Evolutionary conservation across 1,140 invertebrate species (phyloP), one percentile per base, ranked within the genome.

Genomic region (Gonioctena quinquepunctata): DNA sequence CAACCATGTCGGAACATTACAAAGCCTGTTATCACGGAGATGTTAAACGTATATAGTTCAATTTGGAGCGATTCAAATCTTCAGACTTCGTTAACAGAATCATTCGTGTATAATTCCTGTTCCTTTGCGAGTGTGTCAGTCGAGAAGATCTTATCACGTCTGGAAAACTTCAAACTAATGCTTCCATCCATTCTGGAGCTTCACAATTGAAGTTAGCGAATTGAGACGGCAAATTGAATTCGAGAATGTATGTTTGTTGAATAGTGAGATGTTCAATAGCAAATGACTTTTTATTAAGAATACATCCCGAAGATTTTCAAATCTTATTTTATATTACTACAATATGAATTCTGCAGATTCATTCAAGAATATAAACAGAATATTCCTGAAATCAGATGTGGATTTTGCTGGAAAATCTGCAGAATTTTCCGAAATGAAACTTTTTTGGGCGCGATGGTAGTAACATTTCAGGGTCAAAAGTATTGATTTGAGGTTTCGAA

Each of bases 111-210:
- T 28, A 59, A 59, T 59, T 59, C 56, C 56, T 59, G 56, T 23
- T 59, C 22, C 56, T 59, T 59, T 59, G 23, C 25, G 26, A 59
- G 23, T 59, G 25, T 59, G 56, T 59, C 56, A 26, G 21, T 23
- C 52, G 22, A 5, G 4, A 3, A 56, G 23, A 26, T 59, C 23
- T 59, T 59, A 59, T 59, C 56, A 25, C 26, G 11, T 59, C 56
- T 59, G 23, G 56, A 11, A 59, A 59, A 59, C 56, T 59, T 59
- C 56, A 25, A n/a, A 59, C 25, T 59, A 59, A 59, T 59, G 56
- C 56, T 23, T 22, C 56, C 23, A 16, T 59, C 56, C 26, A 59
- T 59, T 59, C 16, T 59, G 21, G 23, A 11, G 25, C 25, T 25
- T 25, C 23, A 59, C 56, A 59, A 59, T 59, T 23, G 56, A 59